Percentiles rank a stretch among this genome's conserved stretches.
These are phyloP conservation scores for Lasioglossum figueresi DNA, from an alignment of 2,888 invertebrate genomes.

Conservation along the genomic window DNA sequence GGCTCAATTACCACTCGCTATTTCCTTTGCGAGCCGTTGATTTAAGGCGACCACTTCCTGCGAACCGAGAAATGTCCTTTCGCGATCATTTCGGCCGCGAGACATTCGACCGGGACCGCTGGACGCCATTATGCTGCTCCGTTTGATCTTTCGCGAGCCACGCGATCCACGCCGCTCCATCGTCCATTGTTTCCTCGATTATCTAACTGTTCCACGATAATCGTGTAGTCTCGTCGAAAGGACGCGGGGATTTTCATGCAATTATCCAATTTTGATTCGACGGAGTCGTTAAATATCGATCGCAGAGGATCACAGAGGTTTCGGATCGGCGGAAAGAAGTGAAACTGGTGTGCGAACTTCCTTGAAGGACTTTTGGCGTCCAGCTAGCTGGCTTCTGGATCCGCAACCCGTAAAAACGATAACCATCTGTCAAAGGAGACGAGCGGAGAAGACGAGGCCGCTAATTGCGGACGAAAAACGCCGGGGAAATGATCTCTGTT, in stretches of 20 bases:
- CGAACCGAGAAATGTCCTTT: constrained; percentile 49
- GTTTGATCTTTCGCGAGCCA: constrained; percentile 32
- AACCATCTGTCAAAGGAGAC: constrained; percentile 7
- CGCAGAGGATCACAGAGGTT: background rate
- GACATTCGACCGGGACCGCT: constrained; percentile 30
- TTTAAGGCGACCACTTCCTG: constrained; percentile 76
- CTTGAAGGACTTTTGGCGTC: background rate
- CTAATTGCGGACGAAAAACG: constrained; percentile 26
- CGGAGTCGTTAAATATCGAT: background rate
- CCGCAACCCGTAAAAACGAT: constrained; percentile 5
- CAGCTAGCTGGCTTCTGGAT: background rate
- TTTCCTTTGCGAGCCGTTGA: constrained; percentile 80
- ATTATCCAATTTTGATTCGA: background rate
- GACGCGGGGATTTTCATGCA: background rate
- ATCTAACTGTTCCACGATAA: background rate
- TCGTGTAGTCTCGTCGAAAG: rapidly evolving
- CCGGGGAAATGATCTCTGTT: constrained; percentile 25
- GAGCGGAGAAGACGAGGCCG: background rate
- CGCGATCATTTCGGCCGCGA: constrained; percentile 44
- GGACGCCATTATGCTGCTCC: constrained; percentile 26
- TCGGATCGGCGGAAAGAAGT: background rate
- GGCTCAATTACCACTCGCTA: constrained; percentile 82
- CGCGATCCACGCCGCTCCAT: background rate
- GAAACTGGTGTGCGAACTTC: background rate
- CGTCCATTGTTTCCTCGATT: background rate